Base-by-base conservation (phyloP, 2,888 invertebrate genomes). In the Cheilosia vulpina region DNA sequence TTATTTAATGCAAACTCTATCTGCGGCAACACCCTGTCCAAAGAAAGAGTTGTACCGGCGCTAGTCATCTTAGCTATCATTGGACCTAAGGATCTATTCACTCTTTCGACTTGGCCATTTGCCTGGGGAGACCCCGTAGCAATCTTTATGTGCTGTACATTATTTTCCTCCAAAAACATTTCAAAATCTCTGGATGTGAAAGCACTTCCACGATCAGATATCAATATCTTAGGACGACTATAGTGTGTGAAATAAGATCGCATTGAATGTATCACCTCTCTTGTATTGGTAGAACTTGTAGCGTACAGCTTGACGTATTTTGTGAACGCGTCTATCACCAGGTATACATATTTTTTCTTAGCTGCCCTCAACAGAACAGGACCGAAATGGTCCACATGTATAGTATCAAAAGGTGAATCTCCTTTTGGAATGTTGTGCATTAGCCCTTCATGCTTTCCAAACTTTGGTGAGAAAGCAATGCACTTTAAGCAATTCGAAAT, bases 301-400 rank as follows among this genome's bases (percentile, higher is more conserved):
- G n/a, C n/a, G n/a, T n/a, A n/a, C n/a, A n/a, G n/a, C 27, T 90
- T 88, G 0, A 89, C 72, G 77, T 88, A 91, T 72, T 91, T 91
- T 0, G 90, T 77, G 11, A 38, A 84, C 75, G 73, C 66, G 75
- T 79, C 85, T 34, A 76, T 47, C 6, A 76, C 55, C 2, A 79
- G 38, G 31, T 71, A 76, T 34, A 79, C 62, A 71, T 72, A 50
- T 34, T 87, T 87, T 63, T 92, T 91, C 19, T 88, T 88, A 3
- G 41, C 57, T 24, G 15, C 31, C 11, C 41, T 90, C 5, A 79
- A 88, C 3, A 89, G 88, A 72, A 92, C 91, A 4, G 91, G 91
- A 2, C 92, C 91, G 6, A 92, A 66, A 84, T 93, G 92, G 81
- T 93, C 92, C 0, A 93, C 72, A 72, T 92, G 92, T n/a, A 92